A percentile compares a stretch with the other conserved stretches of the same genome.
phyloP scores from a whole-genome alignment of 1,140 invertebrate species.

The Sesamia nonagrioides region DNA sequence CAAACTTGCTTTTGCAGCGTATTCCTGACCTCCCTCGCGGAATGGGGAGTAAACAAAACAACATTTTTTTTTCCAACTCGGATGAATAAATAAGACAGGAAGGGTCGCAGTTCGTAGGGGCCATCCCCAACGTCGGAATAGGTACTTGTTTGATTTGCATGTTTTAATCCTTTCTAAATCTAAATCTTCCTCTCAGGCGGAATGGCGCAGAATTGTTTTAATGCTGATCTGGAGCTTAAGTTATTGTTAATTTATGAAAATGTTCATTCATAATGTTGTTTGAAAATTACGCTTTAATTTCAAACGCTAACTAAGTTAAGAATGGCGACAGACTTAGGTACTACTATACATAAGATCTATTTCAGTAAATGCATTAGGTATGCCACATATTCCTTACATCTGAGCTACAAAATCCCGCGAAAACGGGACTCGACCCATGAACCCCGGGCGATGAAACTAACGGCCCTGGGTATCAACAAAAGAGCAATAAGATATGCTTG shows the following conservation, averaged over 20 bases:
- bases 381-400: neutral
- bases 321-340: neutral
- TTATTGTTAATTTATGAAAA: conserved; percentile 39
- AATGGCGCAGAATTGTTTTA: conserved; percentile 58
- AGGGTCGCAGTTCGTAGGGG: conserved; percentile 76
- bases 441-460: conserved; percentile 86
- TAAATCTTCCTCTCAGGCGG: conserved; percentile 70
- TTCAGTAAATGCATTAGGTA: neutral
- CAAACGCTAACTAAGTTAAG: neutral
- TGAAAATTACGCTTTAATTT: neutral
- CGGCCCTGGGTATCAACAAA: conserved; percentile 86
- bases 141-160: conserved; percentile 84
- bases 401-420: conserved; percentile 38
- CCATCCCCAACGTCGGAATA: conserved; percentile 76
- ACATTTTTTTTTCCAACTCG: conserved; percentile 81
- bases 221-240: conserved; percentile 17
- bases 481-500: conserved; percentile 88
- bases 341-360: neutral
- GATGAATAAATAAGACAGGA: conserved; percentile 87
- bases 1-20: conserved; percentile 70
- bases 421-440: conserved; percentile 59
- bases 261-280: neutral
- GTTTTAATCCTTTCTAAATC: conserved; percentile 83
- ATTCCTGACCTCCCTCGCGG: conserved; percentile 70
- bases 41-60: conserved; percentile 84